Percentiles rank a stretch among this genome's conserved stretches.
These are phyloP conservation scores for Martes martes DNA, from an alignment of 2,113 vertebrate genomes.

Conservation along the genomic window DNA sequence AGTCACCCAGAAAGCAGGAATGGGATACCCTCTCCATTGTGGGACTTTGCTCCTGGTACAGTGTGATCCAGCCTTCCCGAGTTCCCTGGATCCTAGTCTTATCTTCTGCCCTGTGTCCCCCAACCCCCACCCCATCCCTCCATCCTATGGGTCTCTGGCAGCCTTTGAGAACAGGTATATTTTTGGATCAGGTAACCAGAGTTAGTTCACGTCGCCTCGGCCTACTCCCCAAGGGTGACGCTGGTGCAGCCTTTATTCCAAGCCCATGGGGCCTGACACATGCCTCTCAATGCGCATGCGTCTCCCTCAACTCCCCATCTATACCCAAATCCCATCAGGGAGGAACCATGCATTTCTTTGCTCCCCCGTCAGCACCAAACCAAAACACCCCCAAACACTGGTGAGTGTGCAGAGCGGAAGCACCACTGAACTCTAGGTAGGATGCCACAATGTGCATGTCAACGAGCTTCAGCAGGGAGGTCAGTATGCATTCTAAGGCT, in stretches of 20 bases:
- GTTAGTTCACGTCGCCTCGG: background rate
- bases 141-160: background rate
- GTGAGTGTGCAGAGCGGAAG: background rate
- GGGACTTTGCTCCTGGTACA: background rate
- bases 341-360: background rate
- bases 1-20: background rate
- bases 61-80: background rate
- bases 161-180: background rate
- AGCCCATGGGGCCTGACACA: accelerated
- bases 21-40: background rate
- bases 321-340: background rate
- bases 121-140: background rate
- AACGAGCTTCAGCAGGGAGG: background rate
- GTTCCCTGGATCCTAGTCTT: background rate
- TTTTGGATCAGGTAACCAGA: background rate
- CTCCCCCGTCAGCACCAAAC: background rate
- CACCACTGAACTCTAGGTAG: background rate
- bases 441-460: too few species aligned
- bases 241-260: background rate
- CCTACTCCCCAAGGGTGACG: accelerated
- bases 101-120: background rate
- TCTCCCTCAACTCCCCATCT: background rate
- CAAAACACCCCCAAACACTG: background rate
- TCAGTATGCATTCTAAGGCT: background rate
- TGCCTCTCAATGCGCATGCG: accelerated